phyloP scores from a whole-genome alignment of 2,888 invertebrate genomes.

The Colletes collaris region DNA sequence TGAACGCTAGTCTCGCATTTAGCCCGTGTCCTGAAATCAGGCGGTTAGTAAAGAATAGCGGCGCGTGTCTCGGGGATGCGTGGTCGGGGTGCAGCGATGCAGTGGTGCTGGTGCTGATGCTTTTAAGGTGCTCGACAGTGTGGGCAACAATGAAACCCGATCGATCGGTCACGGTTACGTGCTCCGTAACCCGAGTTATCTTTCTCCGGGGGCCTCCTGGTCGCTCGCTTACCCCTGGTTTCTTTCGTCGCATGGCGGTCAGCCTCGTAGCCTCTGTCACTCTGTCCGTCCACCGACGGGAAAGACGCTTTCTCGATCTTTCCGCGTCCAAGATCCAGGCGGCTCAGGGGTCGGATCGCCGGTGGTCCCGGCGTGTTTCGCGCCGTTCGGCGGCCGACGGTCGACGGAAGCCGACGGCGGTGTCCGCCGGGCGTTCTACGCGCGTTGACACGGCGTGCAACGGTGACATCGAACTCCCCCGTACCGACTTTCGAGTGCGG shows the following conservation, averaged over 20 bases:
- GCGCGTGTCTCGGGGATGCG: slow-evolving; percentile 31
- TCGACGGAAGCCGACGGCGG: not conserved
- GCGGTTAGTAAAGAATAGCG: slow-evolving; percentile 65
- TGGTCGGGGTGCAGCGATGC: slow-evolving; percentile 51
- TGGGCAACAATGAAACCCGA: slow-evolving; percentile 55
- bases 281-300: too few species aligned
- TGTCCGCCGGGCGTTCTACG: slow-evolving; percentile 28
- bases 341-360: too few species aligned
- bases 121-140: slow-evolving; percentile 63
- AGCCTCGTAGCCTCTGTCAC: not conserved
- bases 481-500: slow-evolving; percentile 50
- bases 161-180: slow-evolving; percentile 60
- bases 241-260: slow-evolving; percentile 3
- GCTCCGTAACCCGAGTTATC: slow-evolving; percentile 40
- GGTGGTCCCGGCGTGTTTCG: too few species aligned
- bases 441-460: slow-evolving; percentile 47
- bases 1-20: slow-evolving; percentile 23
- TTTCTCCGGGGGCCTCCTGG: slow-evolving; percentile 30
- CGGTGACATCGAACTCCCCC: slow-evolving; percentile 37
- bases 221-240: slow-evolving; percentile 47
- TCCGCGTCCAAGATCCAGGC: too few species aligned
- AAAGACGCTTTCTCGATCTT: too few species aligned
- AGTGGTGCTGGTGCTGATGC: slow-evolving; percentile 63
- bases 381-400: not conserved
- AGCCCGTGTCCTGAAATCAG: slow-evolving; percentile 68